Conservation (phyloP, 2,888 invertebrate species). For the Xylocampa areola region DNA sequence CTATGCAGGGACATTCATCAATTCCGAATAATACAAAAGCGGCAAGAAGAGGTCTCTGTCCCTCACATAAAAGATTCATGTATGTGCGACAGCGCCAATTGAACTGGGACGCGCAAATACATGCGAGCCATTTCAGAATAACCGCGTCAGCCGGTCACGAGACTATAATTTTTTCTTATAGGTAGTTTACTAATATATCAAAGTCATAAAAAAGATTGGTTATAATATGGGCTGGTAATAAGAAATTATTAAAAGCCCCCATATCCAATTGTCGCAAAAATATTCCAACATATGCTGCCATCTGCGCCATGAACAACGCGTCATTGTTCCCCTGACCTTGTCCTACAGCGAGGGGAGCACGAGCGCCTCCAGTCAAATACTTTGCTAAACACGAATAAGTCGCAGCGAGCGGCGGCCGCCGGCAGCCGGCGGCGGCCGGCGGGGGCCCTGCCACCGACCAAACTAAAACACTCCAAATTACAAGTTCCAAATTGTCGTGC, state of each 20-base stretch:
- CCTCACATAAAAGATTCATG: conserved; percentile 29
- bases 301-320: conserved; percentile 2
- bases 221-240: background rate
- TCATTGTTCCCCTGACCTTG: conserved; percentile 11
- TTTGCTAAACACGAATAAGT: conserved; percentile 18
- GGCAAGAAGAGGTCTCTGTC: conserved; percentile 15
- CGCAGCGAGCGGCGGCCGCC: background rate
- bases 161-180: no score
- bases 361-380: conserved; percentile 9
- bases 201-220: background rate
- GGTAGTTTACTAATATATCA: no score
- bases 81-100: conserved; percentile 12
- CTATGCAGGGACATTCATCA: conserved; percentile 19
- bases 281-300: conserved; percentile 16
- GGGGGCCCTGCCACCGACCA: background rate
- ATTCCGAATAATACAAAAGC: conserved; percentile 26
- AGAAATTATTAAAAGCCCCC: background rate
- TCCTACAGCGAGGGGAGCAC: background rate
- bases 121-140: conserved; percentile 3
- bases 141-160: background rate
- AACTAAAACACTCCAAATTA: conserved; percentile 38
- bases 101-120: background rate
- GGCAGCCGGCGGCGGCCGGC: background rate
- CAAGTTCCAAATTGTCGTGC: conserved; percentile 35
- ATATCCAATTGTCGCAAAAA: background rate